Evolutionary conservation across 2,888 invertebrate genomes (phyloP), one percentile per base, ranked within the genome.

Genomic region (Lycocerus yunnanus): DNA sequence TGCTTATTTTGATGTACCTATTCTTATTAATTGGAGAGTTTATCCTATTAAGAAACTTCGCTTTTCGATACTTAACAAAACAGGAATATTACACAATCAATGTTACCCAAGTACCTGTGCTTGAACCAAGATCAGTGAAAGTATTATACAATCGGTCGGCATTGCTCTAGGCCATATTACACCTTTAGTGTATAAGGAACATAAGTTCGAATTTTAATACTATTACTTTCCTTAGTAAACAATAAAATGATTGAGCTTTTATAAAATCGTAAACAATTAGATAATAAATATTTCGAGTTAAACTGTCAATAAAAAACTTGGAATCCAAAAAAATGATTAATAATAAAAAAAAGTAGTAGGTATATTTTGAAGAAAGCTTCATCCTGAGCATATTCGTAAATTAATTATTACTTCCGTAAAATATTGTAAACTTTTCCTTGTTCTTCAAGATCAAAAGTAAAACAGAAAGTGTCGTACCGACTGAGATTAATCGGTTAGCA

Each of bases 81-180:
- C n/a, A 43, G n/a, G 43, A 43, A 43, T 43, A 43, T 43, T 43
- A 43, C 43, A n/a, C 6, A n/a, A 43, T 43, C 43, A n/a, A 43
- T 43, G n/a, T 43, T 43, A 43, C 43, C 43, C n/a, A 43, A 43
- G 43, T 63, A 63, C 61, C n/a, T n/a, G n/a, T n/a, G 13, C 61
- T 16, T 18, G 18, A 63, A 16, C 61, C 69, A 65, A 70, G 69
- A 70, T 70, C 63, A 70, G 69, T 70, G 69, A 70, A 70, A 70
- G 69, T 70, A 61, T 63, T 70, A 18, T 61, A 63, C 43, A 63
- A 70, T 61, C 59, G 14, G 27, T 21, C 15, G 3, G 21, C 20
- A 65, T 15, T 67, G 43, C 27, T 58, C 43, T 67, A 58, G 16
- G 43, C 27, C 16, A 43, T 43, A 43, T 43, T 43, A 43, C 43